A percentile compares a stretch with the other conserved stretches of the same genome.
These are phyloP conservation scores for Anguilla megastoma DNA, from an alignment of 2,797 vertebrate species.

Conservation along the genomic window DNA sequence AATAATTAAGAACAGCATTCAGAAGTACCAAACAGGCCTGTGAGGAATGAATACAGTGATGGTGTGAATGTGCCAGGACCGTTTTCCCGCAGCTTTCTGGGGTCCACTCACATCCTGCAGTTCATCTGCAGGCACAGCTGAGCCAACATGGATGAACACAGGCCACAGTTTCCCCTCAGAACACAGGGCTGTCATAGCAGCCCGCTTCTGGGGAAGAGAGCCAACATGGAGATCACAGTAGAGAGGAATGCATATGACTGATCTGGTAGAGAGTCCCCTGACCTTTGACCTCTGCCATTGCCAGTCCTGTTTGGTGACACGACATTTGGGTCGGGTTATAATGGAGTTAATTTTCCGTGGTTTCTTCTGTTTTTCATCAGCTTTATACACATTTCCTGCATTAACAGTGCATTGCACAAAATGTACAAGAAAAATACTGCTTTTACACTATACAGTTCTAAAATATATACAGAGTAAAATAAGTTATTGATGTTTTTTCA, in stretches of 20 bases:
- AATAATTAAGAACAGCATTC: conserved; percentile 91
- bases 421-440: conserved; percentile 95
- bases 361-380: conserved; percentile 63
- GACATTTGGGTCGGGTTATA: conserved; percentile 54
- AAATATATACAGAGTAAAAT: conserved; percentile 99
- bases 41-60: conserved; percentile 89
- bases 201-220: conserved; percentile 66
- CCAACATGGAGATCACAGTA: conserved; percentile 85
- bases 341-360: conserved; percentile 52
- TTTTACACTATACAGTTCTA: conserved; percentile 98
- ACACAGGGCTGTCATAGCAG: conserved; percentile 70
- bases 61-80: conserved; percentile 78
- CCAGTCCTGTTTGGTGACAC: conserved; percentile 50
- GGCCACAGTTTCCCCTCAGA: conserved; percentile 60
- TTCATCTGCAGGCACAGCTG: conserved; percentile 55
- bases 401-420: conserved; percentile 94
- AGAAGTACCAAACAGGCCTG: conserved; percentile 92
- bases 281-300: conserved; percentile 31
- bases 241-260: conserved; percentile 87
- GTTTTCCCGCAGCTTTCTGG: conserved; percentile 51
- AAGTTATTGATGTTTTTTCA: conserved; percentile 90
- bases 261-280: conserved; percentile 67
- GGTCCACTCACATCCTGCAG: conserved; percentile 66
- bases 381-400: conserved; percentile 82
- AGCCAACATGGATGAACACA: conserved; percentile 53